phyloP scores from a whole-genome alignment of 2,797 vertebrate genomes.

The Malurus leucopterus region DNA sequence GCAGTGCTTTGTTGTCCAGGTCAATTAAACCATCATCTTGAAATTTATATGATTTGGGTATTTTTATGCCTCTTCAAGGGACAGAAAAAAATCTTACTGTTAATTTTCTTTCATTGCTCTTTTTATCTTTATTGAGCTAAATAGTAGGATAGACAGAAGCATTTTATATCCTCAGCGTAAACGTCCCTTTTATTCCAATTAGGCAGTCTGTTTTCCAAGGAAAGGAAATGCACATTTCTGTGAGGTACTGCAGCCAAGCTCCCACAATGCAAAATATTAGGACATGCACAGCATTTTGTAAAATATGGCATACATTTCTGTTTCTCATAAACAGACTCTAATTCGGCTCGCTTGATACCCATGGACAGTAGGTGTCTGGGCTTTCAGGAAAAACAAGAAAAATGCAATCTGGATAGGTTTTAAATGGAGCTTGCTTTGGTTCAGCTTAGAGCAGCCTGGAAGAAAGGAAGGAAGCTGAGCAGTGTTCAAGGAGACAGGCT shows the following conservation, averaged over 20 bases:
- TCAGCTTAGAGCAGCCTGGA: not conserved
- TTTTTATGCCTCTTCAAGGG: not conserved
- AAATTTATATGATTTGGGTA: not conserved
- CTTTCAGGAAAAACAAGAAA: slow-evolving; percentile 21
- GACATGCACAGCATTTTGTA: slow-evolving; percentile 7
- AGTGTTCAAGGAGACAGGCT: not conserved
- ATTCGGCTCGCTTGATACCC: not conserved
- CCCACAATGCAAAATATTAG: slow-evolving; percentile 35
- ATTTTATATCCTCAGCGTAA: not conserved
- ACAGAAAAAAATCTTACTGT: not conserved
- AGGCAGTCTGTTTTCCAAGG: not conserved
- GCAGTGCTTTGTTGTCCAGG: not conserved
- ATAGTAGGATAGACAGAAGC: not conserved
- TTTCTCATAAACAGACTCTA: slow-evolving; percentile 25
- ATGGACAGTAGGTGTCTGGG: slow-evolving; percentile 29
- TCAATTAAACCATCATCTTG: not conserved
- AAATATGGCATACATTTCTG: slow-evolving; percentile 19
- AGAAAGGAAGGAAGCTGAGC: not conserved
- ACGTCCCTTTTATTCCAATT: not conserved
- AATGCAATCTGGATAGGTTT: slow-evolving; percentile 24
- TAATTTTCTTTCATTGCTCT: not conserved
- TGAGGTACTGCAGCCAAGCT: not conserved
- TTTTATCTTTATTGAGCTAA: not conserved
- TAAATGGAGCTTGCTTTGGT: not conserved
- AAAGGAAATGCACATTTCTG: not conserved